Evolutionary conservation across 2,113 vertebrate species (phyloP).

Genomic region (Epinephelus fuscoguttatus): DNA sequence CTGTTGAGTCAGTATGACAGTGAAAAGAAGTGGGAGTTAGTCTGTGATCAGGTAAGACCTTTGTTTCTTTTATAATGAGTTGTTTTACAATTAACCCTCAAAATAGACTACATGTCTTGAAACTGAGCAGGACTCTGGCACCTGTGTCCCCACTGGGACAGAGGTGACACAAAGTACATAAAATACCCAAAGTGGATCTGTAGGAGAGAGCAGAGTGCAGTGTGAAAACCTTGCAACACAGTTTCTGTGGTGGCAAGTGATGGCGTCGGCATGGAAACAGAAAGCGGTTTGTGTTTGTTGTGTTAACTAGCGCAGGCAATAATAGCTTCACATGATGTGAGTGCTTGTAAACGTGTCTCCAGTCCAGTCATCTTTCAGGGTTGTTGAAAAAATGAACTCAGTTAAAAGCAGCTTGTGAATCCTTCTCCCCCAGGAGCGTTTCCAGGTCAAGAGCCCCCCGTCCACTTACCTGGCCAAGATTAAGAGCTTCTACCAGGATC

Average conservation of each 20-base stretch:
- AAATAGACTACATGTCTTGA: not conserved
- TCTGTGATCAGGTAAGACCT: slow-evolving; percentile 92
- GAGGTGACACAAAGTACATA: slow-evolving; percentile 27
- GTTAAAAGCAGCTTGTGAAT: not conserved
- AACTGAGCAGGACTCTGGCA: not conserved
- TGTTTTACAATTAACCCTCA: not conserved
- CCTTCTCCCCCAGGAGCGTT: slow-evolving; percentile 88
- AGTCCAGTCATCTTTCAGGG: not conserved
- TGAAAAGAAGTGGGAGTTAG: slow-evolving; percentile 98
- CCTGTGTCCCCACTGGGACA: not conserved
- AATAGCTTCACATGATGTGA: slow-evolving; percentile 7
- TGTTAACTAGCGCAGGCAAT: slow-evolving; percentile 18
- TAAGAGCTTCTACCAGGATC: slow-evolving; percentile 92
- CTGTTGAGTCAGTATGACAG: slow-evolving; percentile 94
- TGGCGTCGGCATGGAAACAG: slow-evolving; percentile 71
- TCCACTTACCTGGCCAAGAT: slow-evolving; percentile 94
- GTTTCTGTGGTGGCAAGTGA: slow-evolving; percentile 46
- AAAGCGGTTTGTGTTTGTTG: slow-evolving; percentile 39
- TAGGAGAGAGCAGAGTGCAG: slow-evolving; percentile 7
- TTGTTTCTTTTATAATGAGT: not conserved
- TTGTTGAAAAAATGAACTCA: not conserved
- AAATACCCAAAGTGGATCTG: slow-evolving; percentile 1
- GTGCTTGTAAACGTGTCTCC: not conserved
- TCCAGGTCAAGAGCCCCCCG: slow-evolving; percentile 96
- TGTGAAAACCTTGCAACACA: slow-evolving; percentile 11